Base-by-base conservation (phyloP, 35 echinoderm and acorn worm genomes). In the Hemicentrotus pulcherrimus region DNA sequence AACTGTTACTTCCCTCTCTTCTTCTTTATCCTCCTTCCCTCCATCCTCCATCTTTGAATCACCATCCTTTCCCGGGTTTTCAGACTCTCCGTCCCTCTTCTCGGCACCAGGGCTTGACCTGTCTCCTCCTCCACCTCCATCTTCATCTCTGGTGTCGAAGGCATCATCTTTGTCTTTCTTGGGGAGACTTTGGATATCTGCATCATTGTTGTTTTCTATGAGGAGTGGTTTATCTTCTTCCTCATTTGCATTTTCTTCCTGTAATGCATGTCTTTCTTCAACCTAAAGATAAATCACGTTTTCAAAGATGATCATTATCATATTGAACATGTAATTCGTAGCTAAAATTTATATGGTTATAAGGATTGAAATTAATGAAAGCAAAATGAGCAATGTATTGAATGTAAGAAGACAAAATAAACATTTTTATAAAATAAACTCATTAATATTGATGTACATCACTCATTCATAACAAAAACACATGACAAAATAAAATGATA, bases 1-100 rank as follows among this genome's bases (percentile, higher is more conserved):
- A 28, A 98, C 96, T 7, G 86, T 95, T 50, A 94, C 95, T 50
- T 91, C 92, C 91, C 85, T 95, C 91, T 91, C 86, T 94, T 97
- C 95, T 55, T 95, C 50, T 48, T 48, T 87, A n/a, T 32, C 47
- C 31, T 28, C 47, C 47, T 96, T 94, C 28, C 85, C 85, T 31
- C 55, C 48, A 93, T 93, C 91, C 13, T 31, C 48, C 46, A n/a
- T 14, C 46, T 93, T 91, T 13, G 15, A 16, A 31, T 61, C 78
- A 9, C 47, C 60, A 28, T 58, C 47, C 46, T 87, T 95, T 22
- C 46, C 85, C 0, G 71, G 78, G 86, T 88, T 86, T 32, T 50
- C 47, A 86, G 24, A 91, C 94, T 47, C 78, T 50, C 31, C 46
- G 6, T 94, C 78, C 94, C 30, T 94, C 60, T 94, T 94, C 94